phyloP scores from a whole-genome alignment of 2,113 vertebrate genomes.

The Phalacrocorax brasilianus region DNA sequence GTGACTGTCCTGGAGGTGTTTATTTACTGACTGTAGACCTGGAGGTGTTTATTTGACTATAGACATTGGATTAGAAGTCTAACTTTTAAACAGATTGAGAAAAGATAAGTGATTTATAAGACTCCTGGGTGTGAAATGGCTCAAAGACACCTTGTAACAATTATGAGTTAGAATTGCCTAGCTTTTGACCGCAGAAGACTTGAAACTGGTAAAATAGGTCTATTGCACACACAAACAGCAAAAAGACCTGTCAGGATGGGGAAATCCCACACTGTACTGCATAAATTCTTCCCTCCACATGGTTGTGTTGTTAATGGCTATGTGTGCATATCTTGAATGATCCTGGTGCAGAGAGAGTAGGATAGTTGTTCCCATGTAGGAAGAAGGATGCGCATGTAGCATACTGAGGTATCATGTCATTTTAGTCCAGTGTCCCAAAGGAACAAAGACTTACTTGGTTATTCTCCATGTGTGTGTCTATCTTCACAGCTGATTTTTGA shows the following conservation, averaged over 20 bases:
- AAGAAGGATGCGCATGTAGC: not conserved
- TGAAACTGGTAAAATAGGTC: not conserved
- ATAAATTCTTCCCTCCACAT: not conserved
- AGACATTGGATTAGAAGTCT: not conserved
- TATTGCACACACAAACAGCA: not conserved
- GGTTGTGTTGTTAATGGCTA: not conserved
- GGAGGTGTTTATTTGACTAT: not conserved
- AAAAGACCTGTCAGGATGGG: not conserved
- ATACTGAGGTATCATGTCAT: not conserved
- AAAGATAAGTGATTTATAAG: not conserved
- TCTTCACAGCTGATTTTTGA: not conserved
- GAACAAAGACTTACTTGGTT: not conserved
- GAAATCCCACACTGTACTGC: not conserved
- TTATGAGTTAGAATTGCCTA: not conserved
- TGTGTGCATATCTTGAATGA: not conserved
- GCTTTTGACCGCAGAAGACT: not conserved
- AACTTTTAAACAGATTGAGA: not conserved
- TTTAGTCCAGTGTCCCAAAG: not conserved
- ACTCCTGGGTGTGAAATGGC: not conserved
- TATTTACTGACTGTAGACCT: not conserved
- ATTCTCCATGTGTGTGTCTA: not conserved
- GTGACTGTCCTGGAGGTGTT: not conserved
- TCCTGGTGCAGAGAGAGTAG: not conserved
- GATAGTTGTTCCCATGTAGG: not conserved
- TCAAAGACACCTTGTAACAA: not conserved